Conservation (phyloP, 2,113 vertebrate species). For the Xiphophorus hellerii region DNA sequence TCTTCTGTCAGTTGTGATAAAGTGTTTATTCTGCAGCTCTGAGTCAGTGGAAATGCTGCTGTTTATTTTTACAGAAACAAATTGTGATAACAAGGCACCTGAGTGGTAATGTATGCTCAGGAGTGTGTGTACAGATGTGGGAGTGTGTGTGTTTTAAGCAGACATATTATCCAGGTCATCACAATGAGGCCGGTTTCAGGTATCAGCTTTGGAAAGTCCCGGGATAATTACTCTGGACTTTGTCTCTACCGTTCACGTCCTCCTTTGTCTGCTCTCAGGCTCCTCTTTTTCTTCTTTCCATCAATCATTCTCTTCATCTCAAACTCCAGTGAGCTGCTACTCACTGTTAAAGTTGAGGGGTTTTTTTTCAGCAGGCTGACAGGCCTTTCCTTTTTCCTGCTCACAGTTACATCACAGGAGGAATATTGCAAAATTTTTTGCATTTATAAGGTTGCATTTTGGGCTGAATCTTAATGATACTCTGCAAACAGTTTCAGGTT, state of each 20-base stretch:
- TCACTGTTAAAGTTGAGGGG: neutral
- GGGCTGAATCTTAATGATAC: neutral
- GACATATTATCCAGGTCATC: slow-evolving; percentile 61
- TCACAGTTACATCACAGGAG: slow-evolving; percentile 7
- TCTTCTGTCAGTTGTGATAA: neutral
- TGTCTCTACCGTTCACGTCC: slow-evolving; percentile 40
- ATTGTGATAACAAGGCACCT: slow-evolving; percentile 11
- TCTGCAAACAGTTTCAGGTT: slow-evolving; percentile 16
- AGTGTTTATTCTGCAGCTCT: neutral
- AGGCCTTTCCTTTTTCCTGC: neutral
- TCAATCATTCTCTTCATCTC: neutral
- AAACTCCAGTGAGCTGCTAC: neutral
- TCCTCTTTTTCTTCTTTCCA: neutral
- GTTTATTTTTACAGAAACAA: slow-evolving; percentile 1
- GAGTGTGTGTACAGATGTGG: slow-evolving; percentile 29
- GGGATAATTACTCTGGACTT: slow-evolving; percentile 79
- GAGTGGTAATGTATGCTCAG: slow-evolving; percentile 10
- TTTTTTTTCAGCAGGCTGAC: neutral
- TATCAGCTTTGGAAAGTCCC: slow-evolving; percentile 78
- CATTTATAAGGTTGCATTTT: slow-evolving; percentile 16
- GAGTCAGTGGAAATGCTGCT: slow-evolving; percentile 1
- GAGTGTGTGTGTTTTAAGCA: slow-evolving; percentile 49
- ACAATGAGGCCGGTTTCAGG: slow-evolving; percentile 79
- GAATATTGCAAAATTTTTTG: slow-evolving; percentile 25
- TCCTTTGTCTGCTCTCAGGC: slow-evolving; percentile 21